Evolutionary conservation across 2,113 vertebrate genomes (phyloP), one percentile per base, ranked within the genome.

Genomic region (Pitta sordida): DNA sequence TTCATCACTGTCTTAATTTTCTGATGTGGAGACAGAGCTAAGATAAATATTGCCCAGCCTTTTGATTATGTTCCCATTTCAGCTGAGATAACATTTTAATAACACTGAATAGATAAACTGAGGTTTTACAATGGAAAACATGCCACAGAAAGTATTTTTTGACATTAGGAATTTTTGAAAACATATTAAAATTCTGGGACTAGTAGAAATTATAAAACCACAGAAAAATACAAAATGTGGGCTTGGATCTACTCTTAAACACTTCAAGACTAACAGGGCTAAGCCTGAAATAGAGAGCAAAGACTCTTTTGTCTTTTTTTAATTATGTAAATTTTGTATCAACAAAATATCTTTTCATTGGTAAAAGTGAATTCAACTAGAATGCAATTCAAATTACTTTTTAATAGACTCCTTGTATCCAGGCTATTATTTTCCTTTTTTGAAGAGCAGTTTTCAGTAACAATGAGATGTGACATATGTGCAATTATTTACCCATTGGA

Each of bases 1-100:
- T 96, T 95, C 94, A 97, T 97, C 93, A 96, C 88, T 97, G 97
- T 97, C 94, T 98, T 97, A 97, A 97, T 98, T 97, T 97, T 96
- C 68, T 97, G 95, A 96, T 0, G 1, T 95, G 70, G 41, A 95
- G 88, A 91, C 64, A 81, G 95, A 63, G 73, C 68, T 78, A 94
- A 95, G 91, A 96, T 96, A 96, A 97, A 97, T 95, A 96, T 88
- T 77, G 88, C n/a, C 16, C 43, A 90, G 20, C 8, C 26, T 95
- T 97, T 95, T 95, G 76, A 65, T 82, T 96, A 80, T 94, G 58
- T 55, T 96, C 70, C 75, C 55, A 59, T 97, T 96, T 96, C 70
- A 77, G 34, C 46, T 91, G 53, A 96, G 75, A 92, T 94, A 84
- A 53, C 7, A 71, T 74, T 96, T 94, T 78, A 87, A 89, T 92